Evolutionary conservation across 1,140 invertebrate species (phyloP).

Genomic region (Drosophila orena): DNA sequence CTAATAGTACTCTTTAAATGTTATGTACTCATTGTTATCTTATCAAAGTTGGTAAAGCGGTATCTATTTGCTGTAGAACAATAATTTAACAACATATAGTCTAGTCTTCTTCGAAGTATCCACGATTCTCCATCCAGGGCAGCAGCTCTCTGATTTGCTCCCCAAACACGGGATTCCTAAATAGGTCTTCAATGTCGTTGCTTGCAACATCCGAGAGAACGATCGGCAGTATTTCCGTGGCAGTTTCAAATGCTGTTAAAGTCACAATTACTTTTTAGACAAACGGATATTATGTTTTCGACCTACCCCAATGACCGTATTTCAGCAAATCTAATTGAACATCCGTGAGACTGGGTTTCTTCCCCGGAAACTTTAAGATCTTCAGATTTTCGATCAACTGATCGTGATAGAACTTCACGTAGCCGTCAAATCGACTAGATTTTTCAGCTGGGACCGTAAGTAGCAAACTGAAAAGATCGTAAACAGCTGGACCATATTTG

Average conservation of each 20-base stretch:
- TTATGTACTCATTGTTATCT: not conserved
- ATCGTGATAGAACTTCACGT: slow-evolving; percentile 50
- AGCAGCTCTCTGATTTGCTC: slow-evolving; percentile 46
- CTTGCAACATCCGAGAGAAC: slow-evolving; percentile 31
- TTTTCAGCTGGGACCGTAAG: slow-evolving; percentile 58
- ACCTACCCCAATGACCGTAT: slow-evolving; percentile 58
- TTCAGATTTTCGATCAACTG: slow-evolving; percentile 39
- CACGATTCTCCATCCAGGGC: slow-evolving; percentile 72
- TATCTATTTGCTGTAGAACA: no score
- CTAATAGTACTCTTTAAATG: no score
- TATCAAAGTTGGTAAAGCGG: not conserved
- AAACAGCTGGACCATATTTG: slow-evolving; percentile 43
- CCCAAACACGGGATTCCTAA: slow-evolving; percentile 28
- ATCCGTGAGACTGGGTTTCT: slow-evolving; percentile 61
- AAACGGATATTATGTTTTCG: not conserved
- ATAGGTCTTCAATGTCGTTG: slow-evolving; percentile 43
- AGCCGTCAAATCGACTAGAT: slow-evolving; percentile 48
- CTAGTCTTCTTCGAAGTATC: slow-evolving; percentile 57
- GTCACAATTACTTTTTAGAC: not conserved
- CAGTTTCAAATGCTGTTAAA: slow-evolving; percentile 39
- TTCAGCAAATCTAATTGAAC: slow-evolving; percentile 62
- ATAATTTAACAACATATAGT: no score
- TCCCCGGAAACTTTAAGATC: slow-evolving; percentile 43
- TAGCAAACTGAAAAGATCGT: slow-evolving; percentile 53
- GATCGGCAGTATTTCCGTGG: slow-evolving; percentile 57